A percentile compares a stretch with the other conserved stretches of the same genome.
phyloP scores from a whole-genome alignment of 2,888 invertebrate genomes.

The Diachrysia chrysitis region DNA sequence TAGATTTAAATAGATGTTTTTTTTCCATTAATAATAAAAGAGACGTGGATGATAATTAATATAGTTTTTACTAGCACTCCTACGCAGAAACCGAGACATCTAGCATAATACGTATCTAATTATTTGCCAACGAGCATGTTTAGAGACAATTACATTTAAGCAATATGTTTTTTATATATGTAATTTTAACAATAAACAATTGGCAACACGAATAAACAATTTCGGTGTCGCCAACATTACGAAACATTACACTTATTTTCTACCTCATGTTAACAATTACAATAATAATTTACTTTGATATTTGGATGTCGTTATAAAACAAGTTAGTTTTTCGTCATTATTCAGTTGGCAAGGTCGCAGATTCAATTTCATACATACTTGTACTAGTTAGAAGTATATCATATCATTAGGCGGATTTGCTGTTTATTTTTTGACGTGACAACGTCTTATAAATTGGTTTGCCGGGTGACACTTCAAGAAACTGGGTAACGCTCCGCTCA shows the following conservation, averaged over 20 bases:
- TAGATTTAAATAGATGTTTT: no score
- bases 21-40: no score
- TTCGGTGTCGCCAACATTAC: conserved; percentile 29
- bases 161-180: neutral
- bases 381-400: neutral
- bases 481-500: no score
- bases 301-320: conserved; percentile 34
- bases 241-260: conserved; percentile 14
- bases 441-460: no score
- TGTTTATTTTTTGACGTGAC: no score
- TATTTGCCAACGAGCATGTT: neutral
- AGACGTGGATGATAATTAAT: no score
- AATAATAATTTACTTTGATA: neutral
- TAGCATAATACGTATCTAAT: no score
- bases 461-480: no score
- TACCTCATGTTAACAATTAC: neutral
- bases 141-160: neutral
- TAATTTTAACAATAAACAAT: no score
- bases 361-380: conserved; percentile 20
- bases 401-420: neutral
- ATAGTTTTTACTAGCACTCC: no score
- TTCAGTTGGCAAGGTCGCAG: conserved; percentile 40
- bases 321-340: conserved; percentile 20
- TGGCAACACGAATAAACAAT: conserved; percentile 3
- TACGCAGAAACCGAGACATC: no score